Evolutionary conservation across 2,888 invertebrate species (phyloP).

Genomic region (Tachina grossa): DNA sequence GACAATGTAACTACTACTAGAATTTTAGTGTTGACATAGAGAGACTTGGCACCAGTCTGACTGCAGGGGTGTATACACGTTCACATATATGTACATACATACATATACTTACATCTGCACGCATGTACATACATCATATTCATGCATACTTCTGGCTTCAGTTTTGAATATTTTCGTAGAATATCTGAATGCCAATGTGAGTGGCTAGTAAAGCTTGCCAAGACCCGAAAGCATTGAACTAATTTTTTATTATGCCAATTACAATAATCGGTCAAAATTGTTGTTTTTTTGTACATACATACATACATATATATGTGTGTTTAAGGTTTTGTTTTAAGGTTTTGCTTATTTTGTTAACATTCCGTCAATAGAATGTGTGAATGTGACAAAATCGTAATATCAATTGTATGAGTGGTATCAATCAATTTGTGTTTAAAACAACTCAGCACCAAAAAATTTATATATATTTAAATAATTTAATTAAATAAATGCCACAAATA

Average conservation of each 20-base stretch:
- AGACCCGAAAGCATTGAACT: slow-evolving; percentile 68
- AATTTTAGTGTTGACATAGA: no score
- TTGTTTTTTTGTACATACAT: background rate
- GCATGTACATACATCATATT: no score
- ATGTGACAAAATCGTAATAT: slow-evolving; percentile 6
- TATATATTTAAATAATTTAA: background rate
- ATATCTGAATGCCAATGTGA: slow-evolving; percentile 68
- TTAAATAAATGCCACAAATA: background rate
- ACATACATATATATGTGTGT: no score
- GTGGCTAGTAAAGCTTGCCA: slow-evolving; percentile 58
- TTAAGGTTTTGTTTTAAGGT: no score
- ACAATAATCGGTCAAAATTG: slow-evolving; percentile 55
- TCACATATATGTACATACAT: no score
- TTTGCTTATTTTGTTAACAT: background rate
- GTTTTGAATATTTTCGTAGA: slow-evolving; percentile 16
- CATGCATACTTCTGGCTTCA: background rate
- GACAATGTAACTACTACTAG: no score
- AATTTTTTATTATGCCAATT: slow-evolving; percentile 66
- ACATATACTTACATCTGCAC: no score
- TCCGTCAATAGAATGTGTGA: background rate
- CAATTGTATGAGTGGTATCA: background rate
- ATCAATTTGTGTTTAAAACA: background rate
- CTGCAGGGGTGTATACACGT: no score
- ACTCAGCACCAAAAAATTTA: background rate
- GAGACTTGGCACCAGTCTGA: no score